Conservation (phyloP, 2,113 vertebrate species). For the Athene noctua region DNA sequence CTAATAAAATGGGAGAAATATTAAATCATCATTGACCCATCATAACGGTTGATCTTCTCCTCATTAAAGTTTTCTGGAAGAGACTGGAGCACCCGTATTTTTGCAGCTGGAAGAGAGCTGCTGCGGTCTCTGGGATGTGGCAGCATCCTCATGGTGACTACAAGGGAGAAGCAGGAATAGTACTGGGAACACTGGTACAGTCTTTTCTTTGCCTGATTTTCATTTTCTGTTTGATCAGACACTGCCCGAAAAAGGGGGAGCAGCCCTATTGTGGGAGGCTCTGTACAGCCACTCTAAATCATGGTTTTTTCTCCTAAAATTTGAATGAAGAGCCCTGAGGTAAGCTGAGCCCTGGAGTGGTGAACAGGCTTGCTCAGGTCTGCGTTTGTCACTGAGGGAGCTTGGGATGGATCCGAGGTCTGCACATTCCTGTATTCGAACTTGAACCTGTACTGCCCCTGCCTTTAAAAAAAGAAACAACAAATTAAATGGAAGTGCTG, state of each 20-base stretch:
- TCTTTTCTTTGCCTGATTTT: background rate
- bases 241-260: background rate
- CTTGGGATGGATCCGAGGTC: background rate
- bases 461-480: background rate
- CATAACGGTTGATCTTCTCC: background rate
- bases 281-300: background rate
- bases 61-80: background rate
- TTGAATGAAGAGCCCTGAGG: background rate
- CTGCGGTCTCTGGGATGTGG: background rate
- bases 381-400: background rate
- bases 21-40: background rate
- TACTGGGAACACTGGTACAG: background rate
- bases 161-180: background rate
- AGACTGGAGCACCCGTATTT: background rate
- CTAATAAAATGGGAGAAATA: background rate
- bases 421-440: rapidly evolving
- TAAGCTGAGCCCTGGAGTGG: background rate
- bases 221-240: background rate
- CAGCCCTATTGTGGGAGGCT: background rate
- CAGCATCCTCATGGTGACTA: background rate
- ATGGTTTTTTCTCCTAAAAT: background rate
- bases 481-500: background rate
- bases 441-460: background rate
- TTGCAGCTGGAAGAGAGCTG: background rate
- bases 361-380: background rate